Percentiles rank a stretch among this genome's conserved stretches.
Conservation (phyloP, 2,888 invertebrate genomes). For the Ceramica pisi region DNA sequence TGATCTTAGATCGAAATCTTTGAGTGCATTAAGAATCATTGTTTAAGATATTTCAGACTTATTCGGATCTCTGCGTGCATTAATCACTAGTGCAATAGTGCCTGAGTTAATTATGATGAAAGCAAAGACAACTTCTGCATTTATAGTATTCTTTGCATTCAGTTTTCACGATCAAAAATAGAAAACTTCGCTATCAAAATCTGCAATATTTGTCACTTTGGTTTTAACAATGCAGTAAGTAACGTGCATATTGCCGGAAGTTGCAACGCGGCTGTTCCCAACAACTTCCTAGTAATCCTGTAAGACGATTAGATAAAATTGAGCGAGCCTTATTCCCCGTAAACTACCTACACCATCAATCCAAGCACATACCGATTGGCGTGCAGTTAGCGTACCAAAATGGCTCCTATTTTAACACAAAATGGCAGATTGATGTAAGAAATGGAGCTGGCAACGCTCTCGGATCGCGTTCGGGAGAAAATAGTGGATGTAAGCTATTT, state of each 20-base stretch:
- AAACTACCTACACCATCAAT: conserved; percentile 46
- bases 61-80: neutral
- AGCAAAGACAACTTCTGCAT: too few relatives aligned
- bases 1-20: neutral
- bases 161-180: neutral
- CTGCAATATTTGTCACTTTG: neutral
- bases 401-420: conserved; percentile 47
- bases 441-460: conserved; percentile 42
- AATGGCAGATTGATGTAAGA: conserved; percentile 55
- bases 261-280: neutral
- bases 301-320: conserved; percentile 49
- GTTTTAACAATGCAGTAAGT: neutral
- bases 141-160: too few relatives aligned
- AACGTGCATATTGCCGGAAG: conserved; percentile 6
- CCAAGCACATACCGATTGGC: conserved; percentile 33
- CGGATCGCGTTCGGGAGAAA: conserved; percentile 22
- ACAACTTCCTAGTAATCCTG: conserved; percentile 43
- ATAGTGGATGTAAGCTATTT: conserved; percentile 42
- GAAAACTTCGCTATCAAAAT: neutral
- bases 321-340: conserved; percentile 34
- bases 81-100: neutral
- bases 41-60: neutral
- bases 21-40: neutral
- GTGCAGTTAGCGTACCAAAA: conserved; percentile 46
- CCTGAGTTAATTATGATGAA: too few relatives aligned